A percentile compares a stretch with the other conserved stretches of the same genome.
Evolutionary conservation across 2,113 vertebrate genomes (phyloP).

Genomic region (Colaptes auratus): DNA sequence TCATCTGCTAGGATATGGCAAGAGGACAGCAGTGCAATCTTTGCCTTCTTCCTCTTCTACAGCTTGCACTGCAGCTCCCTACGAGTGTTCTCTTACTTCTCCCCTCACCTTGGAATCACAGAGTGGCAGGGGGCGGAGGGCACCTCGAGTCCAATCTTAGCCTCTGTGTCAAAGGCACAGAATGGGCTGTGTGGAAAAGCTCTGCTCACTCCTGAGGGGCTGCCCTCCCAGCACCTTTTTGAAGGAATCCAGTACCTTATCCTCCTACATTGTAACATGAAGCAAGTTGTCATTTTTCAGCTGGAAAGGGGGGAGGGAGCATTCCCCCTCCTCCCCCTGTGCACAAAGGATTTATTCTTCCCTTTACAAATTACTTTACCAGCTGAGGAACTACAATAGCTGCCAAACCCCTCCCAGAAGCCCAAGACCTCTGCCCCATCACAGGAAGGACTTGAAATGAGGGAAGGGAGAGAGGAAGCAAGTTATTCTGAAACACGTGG

Average conservation of each 20-base stretch:
- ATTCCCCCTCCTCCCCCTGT: not conserved
- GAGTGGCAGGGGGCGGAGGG: no score
- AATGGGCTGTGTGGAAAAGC: not conserved
- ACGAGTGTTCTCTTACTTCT: no score
- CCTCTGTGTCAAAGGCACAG: not conserved
- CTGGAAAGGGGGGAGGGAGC: not conserved
- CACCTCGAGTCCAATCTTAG: no score
- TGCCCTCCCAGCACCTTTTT: not conserved
- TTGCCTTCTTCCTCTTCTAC: not conserved
- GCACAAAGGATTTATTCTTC: conserved; percentile 52
- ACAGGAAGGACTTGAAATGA: not conserved
- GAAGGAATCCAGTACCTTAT: not conserved
- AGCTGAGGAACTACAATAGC: not conserved
- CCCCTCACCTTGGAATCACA: no score
- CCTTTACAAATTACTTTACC: conserved; percentile 45
- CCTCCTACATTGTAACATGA: not conserved
- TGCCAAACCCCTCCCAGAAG: not conserved
- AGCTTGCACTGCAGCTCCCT: not conserved
- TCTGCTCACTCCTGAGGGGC: not conserved
- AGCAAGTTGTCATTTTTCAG: not conserved
- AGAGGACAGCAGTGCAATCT: not conserved
- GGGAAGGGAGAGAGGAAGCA: not conserved
- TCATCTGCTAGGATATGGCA: not conserved
- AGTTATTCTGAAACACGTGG: not conserved
- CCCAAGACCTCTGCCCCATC: conserved; percentile 24